Percentiles rank a stretch among this genome's conserved stretches.
These are phyloP conservation scores for Nephrotoma appendiculata DNA, from an alignment of 2,888 invertebrate genomes.

Conservation along the genomic window DNA sequence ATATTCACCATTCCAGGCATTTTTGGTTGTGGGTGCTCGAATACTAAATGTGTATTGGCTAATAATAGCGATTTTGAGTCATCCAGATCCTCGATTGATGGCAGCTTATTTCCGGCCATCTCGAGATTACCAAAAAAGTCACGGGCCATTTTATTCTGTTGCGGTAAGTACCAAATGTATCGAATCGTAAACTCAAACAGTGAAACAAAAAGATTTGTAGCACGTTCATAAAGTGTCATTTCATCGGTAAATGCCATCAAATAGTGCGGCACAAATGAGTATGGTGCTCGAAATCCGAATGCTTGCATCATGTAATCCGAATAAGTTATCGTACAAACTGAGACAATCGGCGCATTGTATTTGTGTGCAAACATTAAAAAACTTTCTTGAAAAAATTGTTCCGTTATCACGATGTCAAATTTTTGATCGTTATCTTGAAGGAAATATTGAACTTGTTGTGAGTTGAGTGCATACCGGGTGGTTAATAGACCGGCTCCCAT, in stretches of 20 bases:
- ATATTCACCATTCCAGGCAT: constrained; percentile 29
- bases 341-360: constrained; percentile 30
- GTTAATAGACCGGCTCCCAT: neutral
- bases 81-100: constrained; percentile 32
- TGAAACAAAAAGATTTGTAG: constrained; percentile 27
- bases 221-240: constrained; percentile 29
- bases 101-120: constrained; percentile 17
- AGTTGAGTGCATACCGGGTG: neutral
- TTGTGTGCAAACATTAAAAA: constrained; percentile 32
- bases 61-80: constrained; percentile 35
- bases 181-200: constrained; percentile 23
- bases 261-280: constrained; percentile 28
- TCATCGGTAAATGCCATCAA: constrained; percentile 26
- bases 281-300: constrained; percentile 29
- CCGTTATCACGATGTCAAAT: constrained; percentile 31
- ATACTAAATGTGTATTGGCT: constrained; percentile 36
- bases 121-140: neutral
- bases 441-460: constrained; percentile 19
- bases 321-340: constrained; percentile 30
- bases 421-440: constrained; percentile 26
- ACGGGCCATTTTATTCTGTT: constrained; percentile 13
- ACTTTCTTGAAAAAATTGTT: constrained; percentile 34
- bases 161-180: constrained; percentile 26
- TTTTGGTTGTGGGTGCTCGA: constrained; percentile 33
- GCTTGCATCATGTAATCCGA: constrained; percentile 30